A percentile compares a stretch with the other conserved stretches of the same genome.
phyloP scores from a whole-genome alignment of 2,797 vertebrate genomes.

The Oryzias dopingdopingensis region DNA sequence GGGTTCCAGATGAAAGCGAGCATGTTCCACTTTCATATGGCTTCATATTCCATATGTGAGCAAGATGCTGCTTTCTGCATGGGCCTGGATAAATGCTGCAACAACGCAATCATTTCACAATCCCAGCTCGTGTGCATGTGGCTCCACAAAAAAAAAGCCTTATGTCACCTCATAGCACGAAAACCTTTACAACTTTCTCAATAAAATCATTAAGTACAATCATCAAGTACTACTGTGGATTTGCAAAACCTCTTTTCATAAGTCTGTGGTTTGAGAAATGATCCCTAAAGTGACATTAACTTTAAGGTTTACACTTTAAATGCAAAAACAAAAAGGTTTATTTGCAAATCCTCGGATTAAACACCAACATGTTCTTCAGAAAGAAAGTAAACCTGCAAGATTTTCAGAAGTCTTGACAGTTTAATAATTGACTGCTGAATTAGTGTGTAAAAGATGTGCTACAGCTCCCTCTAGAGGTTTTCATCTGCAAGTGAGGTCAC shows the following conservation, averaged over 20 bases:
- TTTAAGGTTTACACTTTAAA: too few relatives aligned
- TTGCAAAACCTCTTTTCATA: too few relatives aligned
- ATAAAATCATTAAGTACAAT: neutral
- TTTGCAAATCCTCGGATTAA: too few relatives aligned
- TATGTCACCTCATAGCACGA: neutral
- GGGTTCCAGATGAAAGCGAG: conserved; percentile 62
- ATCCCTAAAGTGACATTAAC: too few relatives aligned
- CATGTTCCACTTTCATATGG: conserved; percentile 65
- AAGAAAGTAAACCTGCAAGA: too few relatives aligned
- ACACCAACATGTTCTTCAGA: too few relatives aligned
- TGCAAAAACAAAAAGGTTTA: too few relatives aligned
- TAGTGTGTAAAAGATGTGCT: conserved; percentile 15
- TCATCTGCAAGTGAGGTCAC: conserved; percentile 12
- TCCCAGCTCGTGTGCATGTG: neutral
- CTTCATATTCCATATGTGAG: conserved; percentile 58
- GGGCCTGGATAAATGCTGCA: conserved; percentile 14
- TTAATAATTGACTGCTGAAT: neutral
- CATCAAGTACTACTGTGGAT: neutral
- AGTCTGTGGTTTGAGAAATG: too few relatives aligned
- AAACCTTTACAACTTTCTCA: neutral
- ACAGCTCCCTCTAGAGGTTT: conserved; percentile 62
- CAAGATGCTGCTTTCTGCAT: conserved; percentile 26
- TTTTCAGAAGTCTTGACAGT: too few relatives aligned
- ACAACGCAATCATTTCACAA: neutral
- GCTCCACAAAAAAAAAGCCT: neutral